These are phyloP conservation scores for Protodeltote pygarga DNA, from an alignment of 2,888 invertebrate genomes.

Conservation along the genomic window DNA sequence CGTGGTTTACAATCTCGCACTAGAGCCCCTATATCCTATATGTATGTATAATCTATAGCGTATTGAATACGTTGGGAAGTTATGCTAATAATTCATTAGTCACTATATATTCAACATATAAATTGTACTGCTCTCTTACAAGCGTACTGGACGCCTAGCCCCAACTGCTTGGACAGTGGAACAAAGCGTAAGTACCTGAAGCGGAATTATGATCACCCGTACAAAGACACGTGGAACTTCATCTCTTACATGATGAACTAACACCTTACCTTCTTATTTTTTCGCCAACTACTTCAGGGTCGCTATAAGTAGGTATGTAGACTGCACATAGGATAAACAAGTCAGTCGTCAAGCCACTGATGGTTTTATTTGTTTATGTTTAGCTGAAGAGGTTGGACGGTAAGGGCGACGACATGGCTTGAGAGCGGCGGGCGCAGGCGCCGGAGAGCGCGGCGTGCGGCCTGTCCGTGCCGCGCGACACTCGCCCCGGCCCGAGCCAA, in stretches of 20 bases:
- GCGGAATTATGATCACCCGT: constrained; percentile 9
- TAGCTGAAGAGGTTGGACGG: constrained; percentile 83
- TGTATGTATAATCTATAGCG: too few species aligned
- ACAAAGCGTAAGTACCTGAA: constrained; percentile 73
- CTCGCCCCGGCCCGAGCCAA: constrained; percentile 26
- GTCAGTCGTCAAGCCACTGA: background rate
- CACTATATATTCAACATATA: too few species aligned
- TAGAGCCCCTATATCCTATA: too few species aligned
- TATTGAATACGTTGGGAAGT: too few species aligned
- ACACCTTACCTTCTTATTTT: constrained; percentile 32
- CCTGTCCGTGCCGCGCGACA: constrained; percentile 29
- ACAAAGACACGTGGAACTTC: constrained; percentile 8
- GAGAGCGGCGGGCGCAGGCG: constrained; percentile 56
- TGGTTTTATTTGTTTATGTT: constrained; percentile 27
- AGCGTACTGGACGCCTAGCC: constrained; percentile 82
- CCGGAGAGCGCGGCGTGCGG: too few species aligned
- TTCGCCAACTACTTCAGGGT: constrained; percentile 33
- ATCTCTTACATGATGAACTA: constrained; percentile 11
- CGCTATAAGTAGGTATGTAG: constrained; percentile 36
- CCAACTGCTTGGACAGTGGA: constrained; percentile 83
- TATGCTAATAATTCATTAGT: too few species aligned
- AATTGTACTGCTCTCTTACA: constrained; percentile 58
- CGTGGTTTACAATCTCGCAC: too few species aligned
- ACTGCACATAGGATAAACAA: background rate
- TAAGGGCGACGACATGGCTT: constrained; percentile 80